These are phyloP conservation scores for Ginglymostoma cirratum DNA, from an alignment of 2,113 vertebrate species.

Conservation along the genomic window DNA sequence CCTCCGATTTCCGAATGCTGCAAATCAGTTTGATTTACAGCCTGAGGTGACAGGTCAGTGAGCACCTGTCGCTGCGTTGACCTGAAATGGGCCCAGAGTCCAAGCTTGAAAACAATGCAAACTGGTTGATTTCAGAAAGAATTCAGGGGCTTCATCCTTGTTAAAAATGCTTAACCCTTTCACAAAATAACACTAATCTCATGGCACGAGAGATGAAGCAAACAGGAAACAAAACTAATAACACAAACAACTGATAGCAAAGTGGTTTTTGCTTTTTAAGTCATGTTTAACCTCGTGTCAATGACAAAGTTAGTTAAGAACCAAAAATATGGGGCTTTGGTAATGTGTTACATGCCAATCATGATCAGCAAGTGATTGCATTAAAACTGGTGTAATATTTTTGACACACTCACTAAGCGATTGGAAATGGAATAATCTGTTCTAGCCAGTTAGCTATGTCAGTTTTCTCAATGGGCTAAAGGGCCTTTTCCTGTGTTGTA, in stretches of 20 bases:
- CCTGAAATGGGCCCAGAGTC: neutral
- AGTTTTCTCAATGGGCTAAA: neutral
- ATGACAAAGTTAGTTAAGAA: neutral
- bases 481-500: too few relatives aligned
- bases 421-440: neutral
- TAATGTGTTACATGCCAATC: neutral
- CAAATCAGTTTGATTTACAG: constrained; percentile 6
- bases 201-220: neutral
- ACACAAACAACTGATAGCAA: neutral
- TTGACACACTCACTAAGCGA: neutral
- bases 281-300: neutral
- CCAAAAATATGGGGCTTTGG: neutral
- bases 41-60: neutral
- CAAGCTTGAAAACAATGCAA: neutral
- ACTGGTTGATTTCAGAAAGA: constrained; percentile 12
- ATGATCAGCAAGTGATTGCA: neutral
- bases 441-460: neutral
- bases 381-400: neutral
- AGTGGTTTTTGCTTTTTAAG: neutral
- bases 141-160: neutral
- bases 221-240: neutral
- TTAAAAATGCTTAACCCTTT: neutral
- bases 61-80: constrained; percentile 17
- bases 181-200: neutral
- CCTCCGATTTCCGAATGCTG: neutral